A percentile compares a stretch with the other conserved stretches of the same genome.
phyloP scores from a whole-genome alignment of 2,888 invertebrate genomes.

The Stenodera caucasica region DNA sequence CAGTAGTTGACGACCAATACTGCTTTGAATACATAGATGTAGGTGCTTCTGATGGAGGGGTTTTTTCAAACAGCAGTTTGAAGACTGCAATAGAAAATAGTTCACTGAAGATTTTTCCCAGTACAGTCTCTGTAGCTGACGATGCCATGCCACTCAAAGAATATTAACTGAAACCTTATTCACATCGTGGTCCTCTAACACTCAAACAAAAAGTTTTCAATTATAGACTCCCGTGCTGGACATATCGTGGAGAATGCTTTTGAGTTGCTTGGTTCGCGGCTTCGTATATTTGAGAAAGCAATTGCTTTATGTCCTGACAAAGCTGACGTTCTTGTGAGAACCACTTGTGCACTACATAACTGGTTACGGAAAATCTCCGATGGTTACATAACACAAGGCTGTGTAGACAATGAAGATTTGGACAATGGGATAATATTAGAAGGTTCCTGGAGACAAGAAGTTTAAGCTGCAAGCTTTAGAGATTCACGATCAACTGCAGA shows the following conservation, averaged over 20 bases:
- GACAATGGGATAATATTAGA: conserved; percentile 9
- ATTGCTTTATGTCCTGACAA: neutral
- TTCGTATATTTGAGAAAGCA: neutral
- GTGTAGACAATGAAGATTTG: conserved; percentile 10
- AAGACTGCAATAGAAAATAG: too few species aligned
- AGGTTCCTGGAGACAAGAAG: too few species aligned
- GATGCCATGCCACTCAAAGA: too few species aligned
- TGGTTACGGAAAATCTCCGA: neutral
- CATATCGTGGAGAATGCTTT: neutral
- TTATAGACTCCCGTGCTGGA: neutral
- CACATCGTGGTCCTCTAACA: neutral
- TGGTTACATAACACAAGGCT: neutral
- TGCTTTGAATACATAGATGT: conserved; percentile 1
- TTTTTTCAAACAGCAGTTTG: too few species aligned
- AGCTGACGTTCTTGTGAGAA: neutral
- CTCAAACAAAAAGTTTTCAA: neutral
- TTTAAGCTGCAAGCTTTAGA: neutral
- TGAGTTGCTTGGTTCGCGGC: neutral
- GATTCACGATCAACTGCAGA: conserved; percentile 5
- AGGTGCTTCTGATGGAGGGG: too few species aligned
- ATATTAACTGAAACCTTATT: too few species aligned
- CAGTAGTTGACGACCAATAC: conserved; percentile 2
- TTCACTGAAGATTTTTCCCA: too few species aligned
- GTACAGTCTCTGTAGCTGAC: too few species aligned
- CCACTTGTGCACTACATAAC: neutral